Conservation (phyloP, 2,888 invertebrate species). For the Boloria euphrosyne region DNA sequence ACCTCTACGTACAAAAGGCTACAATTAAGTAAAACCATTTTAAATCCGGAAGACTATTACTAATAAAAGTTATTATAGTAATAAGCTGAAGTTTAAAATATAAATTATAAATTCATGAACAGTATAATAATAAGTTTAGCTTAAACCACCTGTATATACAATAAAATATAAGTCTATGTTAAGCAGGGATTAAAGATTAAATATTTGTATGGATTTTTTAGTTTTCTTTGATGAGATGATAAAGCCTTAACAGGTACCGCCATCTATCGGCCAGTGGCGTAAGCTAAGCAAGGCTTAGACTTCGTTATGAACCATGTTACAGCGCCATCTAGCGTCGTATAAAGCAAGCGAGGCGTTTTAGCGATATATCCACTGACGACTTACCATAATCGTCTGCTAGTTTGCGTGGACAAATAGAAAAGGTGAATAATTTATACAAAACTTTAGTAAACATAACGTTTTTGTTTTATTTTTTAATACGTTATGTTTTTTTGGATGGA, state of each 20-base stretch:
- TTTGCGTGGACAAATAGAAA: conserved; percentile 76
- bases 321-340: conserved; percentile 64
- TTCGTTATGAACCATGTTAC: conserved; percentile 40
- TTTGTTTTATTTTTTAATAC: conserved; percentile 6
- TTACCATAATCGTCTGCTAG: conserved; percentile 79
- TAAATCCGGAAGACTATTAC: no score
- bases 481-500: conserved; percentile 14
- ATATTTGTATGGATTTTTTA: not conserved
- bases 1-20: no score
- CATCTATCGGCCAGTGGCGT: conserved; percentile 48
- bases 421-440: conserved; percentile 50
- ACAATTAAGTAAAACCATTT: no score
- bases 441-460: conserved; percentile 22
- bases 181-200: conserved; percentile 1
- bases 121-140: no score
- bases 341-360: conserved; percentile 59
- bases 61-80: no score
- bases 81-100: no score
- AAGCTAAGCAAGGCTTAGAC: conserved; percentile 47
- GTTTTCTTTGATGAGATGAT: not conserved
- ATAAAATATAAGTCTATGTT: conserved; percentile 18
- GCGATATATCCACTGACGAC: conserved; percentile 59
- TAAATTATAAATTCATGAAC: no score
- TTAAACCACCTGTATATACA: no score
- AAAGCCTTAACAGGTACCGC: conserved; percentile 44